Evolutionary conservation across 2,797 vertebrate species (phyloP).

Genomic region (Sphenopsis melanotis): DNA sequence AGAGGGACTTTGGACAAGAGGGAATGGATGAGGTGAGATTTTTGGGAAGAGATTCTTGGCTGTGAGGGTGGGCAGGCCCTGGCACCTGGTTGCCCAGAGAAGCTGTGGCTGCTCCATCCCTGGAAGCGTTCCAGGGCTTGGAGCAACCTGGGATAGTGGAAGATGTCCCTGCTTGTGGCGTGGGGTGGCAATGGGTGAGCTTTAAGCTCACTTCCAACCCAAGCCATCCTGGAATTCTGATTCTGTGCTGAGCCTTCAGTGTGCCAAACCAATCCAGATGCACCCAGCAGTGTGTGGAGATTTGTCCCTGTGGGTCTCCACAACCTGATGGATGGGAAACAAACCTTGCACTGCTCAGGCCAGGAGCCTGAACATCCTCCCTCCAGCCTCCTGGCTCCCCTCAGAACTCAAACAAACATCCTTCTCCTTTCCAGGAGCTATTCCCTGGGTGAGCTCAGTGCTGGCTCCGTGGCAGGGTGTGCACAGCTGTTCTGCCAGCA

Average conservation of each 20-base stretch:
- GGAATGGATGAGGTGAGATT: not conserved
- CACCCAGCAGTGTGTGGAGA: not conserved
- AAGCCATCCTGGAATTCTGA: not conserved
- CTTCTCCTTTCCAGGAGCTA: not conserved
- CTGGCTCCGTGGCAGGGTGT: accelerated
- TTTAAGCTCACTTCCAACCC: not conserved
- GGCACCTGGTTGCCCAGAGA: not conserved
- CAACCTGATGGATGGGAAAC: accelerated
- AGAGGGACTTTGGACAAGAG: not conserved
- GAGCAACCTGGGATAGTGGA: accelerated
- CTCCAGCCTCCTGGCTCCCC: not conserved
- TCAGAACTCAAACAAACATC: no score
- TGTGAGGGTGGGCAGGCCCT: not conserved
- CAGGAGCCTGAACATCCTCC: not conserved
- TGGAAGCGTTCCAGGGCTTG: not conserved
- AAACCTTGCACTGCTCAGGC: not conserved
- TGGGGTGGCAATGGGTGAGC: accelerated
- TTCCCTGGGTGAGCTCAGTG: accelerated
- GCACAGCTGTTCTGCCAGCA: not conserved
- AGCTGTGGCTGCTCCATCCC: not conserved
- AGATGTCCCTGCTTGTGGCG: not conserved
- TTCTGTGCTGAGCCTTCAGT: not conserved
- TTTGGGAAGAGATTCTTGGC: not conserved
- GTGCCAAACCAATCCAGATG: not conserved
- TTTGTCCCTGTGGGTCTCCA: accelerated